Conservation (phyloP, 1,140 invertebrate genomes). For the Myzus persicae region DNA sequence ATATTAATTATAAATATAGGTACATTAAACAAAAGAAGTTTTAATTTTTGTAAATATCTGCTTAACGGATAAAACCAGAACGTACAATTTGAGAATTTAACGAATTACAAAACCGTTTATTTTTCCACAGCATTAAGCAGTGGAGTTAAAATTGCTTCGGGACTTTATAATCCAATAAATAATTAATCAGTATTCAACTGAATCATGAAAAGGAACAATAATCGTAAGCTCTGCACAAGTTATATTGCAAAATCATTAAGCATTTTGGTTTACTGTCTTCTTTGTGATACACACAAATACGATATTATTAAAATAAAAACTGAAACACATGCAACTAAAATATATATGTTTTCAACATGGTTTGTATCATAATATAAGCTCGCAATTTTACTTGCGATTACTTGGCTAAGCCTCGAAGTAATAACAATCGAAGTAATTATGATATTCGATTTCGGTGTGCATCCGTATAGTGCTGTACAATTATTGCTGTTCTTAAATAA, state of each 20-base stretch:
- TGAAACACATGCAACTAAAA: not conserved
- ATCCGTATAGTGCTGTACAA: no score
- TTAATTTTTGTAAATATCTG: constrained; percentile 6
- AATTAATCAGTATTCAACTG: constrained; percentile 1
- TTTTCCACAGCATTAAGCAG: not conserved
- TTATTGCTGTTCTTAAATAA: no score
- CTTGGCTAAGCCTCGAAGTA: not conserved
- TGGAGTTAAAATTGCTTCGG: not conserved
- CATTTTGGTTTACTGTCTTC: not conserved
- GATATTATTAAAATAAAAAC: not conserved
- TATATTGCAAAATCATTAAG: not conserved
- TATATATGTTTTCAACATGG: not conserved
- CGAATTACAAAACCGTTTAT: not conserved
- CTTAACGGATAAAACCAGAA: not conserved
- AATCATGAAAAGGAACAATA: not conserved
- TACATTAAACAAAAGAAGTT: not conserved
- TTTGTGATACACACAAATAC: no score
- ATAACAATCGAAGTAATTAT: not conserved
- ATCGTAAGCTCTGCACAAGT: not conserved
- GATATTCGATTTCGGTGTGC: not conserved
- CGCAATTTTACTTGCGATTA: not conserved
- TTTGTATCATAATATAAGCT: not conserved
- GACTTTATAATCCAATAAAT: not conserved
- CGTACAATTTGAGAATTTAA: not conserved
- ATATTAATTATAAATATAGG: not conserved